Evolutionary conservation across 1,140 invertebrate genomes (phyloP), one percentile per base, ranked within the genome.

Genomic region (Panulirus ornatus): DNA sequence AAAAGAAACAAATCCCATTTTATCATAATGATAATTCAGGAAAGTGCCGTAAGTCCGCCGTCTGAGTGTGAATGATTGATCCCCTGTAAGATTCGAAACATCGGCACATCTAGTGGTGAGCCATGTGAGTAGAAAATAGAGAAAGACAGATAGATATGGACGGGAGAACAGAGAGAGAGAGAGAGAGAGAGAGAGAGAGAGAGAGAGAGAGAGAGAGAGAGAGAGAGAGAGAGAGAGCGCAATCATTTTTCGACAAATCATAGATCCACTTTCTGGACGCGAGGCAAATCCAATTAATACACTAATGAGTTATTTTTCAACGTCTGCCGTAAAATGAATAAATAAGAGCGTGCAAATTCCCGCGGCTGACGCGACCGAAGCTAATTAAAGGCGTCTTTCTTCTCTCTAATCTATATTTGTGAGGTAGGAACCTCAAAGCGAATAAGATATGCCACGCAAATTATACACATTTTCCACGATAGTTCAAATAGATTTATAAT

Each of bases 401-500:
- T 66, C 22, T 11, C 0, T 27, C 3, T 27, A 11, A 27, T 6
- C 27, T 30, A 27, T 66, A 27, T 66, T 54, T 54, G 19, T 54
- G 30, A 66, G 1, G n/a, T 22, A 66, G n/a, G 58, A 66, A 11
- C n/a, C 58, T 27, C n/a, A 0, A 19, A 19, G 58, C n/a, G 58
- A 66, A 2, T 66, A 5, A 19, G n/a, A 66, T 6, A 30, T 27
- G n/a, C 22, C n/a, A 6, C 8, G 58, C 58, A 27, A 66, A 66
- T 66, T 27, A 27, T 27, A 66, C n/a, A 27, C 58, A 66, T 66
- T 27, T 66, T 27, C 58, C 58, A 0, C 11, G 58, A 66, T 66
- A 66, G 58, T 66, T 66, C 58, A 66, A 66, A 66, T 66, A 66
- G 58, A 66, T 66, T 66, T 66, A 66, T 66, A 66, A 66, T 66